A percentile compares a stretch with the other conserved stretches of the same genome.
Conservation (phyloP, 2,797 vertebrate genomes). For the Acanthurus tractus region DNA sequence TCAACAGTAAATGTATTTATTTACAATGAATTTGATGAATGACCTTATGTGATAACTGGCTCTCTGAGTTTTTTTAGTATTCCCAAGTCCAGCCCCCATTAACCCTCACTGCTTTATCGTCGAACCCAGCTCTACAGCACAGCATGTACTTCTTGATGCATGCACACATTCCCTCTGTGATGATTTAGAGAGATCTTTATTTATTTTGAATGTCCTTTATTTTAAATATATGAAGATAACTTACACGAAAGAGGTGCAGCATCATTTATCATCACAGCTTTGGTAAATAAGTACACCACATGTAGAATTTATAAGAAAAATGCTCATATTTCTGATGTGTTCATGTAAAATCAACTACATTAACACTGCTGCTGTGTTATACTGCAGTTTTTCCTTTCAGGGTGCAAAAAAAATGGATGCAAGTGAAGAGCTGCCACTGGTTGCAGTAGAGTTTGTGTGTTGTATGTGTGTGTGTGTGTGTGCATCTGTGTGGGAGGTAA, state of each 20-base stretch:
- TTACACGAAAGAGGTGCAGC: not conserved
- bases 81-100: constrained; percentile 21
- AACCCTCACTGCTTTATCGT: constrained; percentile 39
- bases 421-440: not conserved
- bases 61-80: constrained; percentile 46
- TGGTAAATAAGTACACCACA: not conserved
- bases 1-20: constrained; percentile 12
- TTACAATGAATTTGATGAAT: constrained; percentile 9
- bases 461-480: constrained; percentile 18
- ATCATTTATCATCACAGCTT: not conserved
- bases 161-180: constrained; percentile 43
- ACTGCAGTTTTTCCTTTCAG: constrained; percentile 4
- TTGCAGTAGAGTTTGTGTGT: constrained; percentile 14
- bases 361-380: not conserved
- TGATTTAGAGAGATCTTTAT: constrained; percentile 17
- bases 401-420: not conserved
- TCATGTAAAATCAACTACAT: constrained; percentile 12
- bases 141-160: constrained; percentile 69
- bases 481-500: constrained; percentile 51
- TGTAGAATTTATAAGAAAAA: not conserved
- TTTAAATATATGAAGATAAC: not conserved
- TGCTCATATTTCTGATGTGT: not conserved
- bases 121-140: constrained; percentile 35
- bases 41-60: constrained; percentile 18
- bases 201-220: not conserved